Conservation (phyloP, 1,140 invertebrate species). For the Diuraphis noxia region DNA sequence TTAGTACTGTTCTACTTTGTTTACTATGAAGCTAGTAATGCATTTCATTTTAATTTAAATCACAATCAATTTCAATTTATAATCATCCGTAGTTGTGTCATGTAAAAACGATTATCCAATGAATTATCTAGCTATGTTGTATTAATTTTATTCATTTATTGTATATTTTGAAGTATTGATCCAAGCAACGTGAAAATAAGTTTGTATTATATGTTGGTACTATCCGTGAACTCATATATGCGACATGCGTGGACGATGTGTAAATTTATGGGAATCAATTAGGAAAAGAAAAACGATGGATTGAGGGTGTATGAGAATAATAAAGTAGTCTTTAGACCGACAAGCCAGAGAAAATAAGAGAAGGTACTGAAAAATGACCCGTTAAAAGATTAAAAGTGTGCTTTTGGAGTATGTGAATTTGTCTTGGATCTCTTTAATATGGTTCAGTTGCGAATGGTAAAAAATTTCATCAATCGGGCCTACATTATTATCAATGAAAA, state of each 20-base stretch:
- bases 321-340: conserved; percentile 24
- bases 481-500: background rate
- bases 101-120: background rate
- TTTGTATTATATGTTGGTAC: background rate
- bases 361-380: conserved; percentile 23
- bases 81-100: background rate
- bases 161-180: background rate
- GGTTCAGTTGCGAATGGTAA: background rate
- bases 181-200: background rate
- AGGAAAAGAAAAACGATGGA: background rate
- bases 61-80: background rate
- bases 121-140: background rate
- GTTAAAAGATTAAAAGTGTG: conserved; percentile 39
- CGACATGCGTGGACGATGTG: background rate
- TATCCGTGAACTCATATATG: background rate
- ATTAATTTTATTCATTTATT: background rate
- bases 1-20: background rate
- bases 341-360: conserved; percentile 1
- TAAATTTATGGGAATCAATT: conserved; percentile 34
- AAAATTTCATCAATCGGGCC: conserved; percentile 10
- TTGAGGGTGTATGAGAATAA: background rate
- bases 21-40: background rate
- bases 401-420: background rate
- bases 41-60: background rate
- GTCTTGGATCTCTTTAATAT: background rate